These are phyloP conservation scores for Actenoides lindsayi DNA, from an alignment of 2,113 vertebrate species.

Conservation along the genomic window DNA sequence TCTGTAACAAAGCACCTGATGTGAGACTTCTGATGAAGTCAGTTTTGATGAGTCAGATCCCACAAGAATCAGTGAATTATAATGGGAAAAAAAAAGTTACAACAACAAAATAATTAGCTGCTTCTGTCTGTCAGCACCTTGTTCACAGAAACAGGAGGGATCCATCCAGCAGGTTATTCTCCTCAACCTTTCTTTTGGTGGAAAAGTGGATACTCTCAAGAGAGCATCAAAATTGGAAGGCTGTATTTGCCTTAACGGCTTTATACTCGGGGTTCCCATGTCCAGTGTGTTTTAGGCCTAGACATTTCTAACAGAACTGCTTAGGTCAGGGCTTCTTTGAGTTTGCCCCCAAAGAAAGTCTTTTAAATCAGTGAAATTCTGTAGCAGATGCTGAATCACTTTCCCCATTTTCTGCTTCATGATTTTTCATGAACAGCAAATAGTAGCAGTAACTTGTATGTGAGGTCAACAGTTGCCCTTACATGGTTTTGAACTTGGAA, in stretches of 20 bases:
- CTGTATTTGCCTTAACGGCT: neutral
- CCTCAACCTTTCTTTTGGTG: neutral
- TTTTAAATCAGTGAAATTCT: neutral
- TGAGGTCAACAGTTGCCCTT: neutral
- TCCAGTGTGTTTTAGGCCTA: neutral
- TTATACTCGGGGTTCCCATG: neutral
- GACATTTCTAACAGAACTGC: neutral
- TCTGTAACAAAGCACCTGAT: conserved; percentile 1
- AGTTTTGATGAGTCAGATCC: neutral
- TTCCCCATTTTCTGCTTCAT: neutral
- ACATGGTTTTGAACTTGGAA: neutral
- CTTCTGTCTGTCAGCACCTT: neutral
- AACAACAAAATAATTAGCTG: neutral
- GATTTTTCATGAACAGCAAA: neutral
- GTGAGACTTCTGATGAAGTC: conserved; percentile 12
- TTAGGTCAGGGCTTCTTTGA: neutral
- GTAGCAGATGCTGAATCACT: neutral
- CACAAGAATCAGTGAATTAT: neutral
- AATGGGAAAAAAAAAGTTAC: neutral
- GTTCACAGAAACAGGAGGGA: neutral
- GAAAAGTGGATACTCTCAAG: neutral
- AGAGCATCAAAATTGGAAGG: neutral
- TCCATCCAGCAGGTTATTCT: neutral
- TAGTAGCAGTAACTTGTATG: neutral
- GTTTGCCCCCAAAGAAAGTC: neutral